Evolutionary conservation across 2,797 vertebrate genomes (phyloP).

Genomic region (Rachycentron canadum): DNA sequence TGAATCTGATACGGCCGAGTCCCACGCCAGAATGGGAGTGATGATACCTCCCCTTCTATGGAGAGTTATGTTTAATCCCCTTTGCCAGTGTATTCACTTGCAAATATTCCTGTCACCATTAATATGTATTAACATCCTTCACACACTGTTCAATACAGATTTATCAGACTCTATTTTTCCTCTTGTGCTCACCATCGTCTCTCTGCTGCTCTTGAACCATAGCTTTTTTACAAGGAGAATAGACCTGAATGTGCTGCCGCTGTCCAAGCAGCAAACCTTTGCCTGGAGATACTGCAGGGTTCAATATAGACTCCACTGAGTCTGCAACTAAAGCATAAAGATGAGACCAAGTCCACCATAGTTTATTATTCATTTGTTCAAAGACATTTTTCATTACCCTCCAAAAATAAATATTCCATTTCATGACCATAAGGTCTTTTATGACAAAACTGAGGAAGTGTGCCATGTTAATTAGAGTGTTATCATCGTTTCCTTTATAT

Average conservation of each 20-base stretch:
- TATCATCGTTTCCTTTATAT: not conserved
- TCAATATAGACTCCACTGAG: conserved; percentile 14
- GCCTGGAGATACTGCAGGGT: conserved; percentile 37
- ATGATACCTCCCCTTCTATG: conserved; percentile 87
- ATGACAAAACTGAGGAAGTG: not conserved
- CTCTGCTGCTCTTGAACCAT: conserved; percentile 66
- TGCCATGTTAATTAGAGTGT: not conserved
- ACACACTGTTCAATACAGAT: conserved; percentile 86
- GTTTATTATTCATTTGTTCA: not conserved
- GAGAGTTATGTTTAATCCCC: conserved; percentile 89
- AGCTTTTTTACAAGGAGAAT: conserved; percentile 69
- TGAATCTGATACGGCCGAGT: conserved; percentile 96
- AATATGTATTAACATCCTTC: conserved; percentile 89
- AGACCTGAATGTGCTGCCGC: conserved; percentile 61
- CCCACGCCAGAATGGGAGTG: conserved; percentile 89
- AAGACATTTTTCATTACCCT: conserved; percentile 19
- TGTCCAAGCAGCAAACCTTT: conserved; percentile 59
- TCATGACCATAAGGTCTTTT: not conserved
- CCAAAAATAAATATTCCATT: not conserved
- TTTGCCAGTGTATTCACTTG: conserved; percentile 89
- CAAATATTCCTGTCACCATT: conserved; percentile 88
- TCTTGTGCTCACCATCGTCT: conserved; percentile 71
- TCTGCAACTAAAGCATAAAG: conserved; percentile 4
- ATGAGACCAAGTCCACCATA: not conserved
- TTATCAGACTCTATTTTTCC: conserved; percentile 80